A percentile compares a stretch with the other conserved stretches of the same genome.
Evolutionary conservation across 2,797 vertebrate species (phyloP).

Genomic region (Neomorphus geoffroyi): DNA sequence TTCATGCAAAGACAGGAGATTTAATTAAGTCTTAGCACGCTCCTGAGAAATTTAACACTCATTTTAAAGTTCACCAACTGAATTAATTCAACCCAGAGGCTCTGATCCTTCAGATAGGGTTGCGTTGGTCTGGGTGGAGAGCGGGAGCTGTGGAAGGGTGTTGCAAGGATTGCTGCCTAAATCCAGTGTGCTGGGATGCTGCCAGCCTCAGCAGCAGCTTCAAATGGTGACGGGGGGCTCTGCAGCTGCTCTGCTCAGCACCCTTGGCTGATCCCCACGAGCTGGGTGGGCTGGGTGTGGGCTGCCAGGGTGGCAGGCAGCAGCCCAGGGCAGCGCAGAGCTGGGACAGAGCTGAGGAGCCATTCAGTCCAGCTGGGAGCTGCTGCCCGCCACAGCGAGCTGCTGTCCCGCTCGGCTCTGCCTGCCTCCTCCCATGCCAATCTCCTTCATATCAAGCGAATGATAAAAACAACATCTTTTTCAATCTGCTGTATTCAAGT

Average conservation of each 20-base stretch:
- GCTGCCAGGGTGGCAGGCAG: neutral
- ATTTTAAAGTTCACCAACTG: conserved; percentile 2
- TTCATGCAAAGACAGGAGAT: neutral
- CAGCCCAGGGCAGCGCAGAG: neutral
- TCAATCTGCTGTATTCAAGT: neutral
- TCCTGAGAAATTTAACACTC: conserved; percentile 19
- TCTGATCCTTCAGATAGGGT: neutral
- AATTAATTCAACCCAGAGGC: conserved; percentile 18
- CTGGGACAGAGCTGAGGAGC: neutral
- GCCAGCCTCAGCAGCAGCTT: neutral
- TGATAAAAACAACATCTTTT: neutral
- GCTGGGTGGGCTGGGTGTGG: neutral
- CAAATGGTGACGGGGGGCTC: neutral
- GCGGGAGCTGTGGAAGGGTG: neutral
- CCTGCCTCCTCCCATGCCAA: neutral
- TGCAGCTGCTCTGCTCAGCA: neutral
- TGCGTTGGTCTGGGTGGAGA: neutral
- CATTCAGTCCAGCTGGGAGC: accelerated
- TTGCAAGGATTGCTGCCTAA: neutral
- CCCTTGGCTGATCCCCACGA: accelerated
- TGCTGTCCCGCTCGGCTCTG: accelerated
- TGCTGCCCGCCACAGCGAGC: neutral
- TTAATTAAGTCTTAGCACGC: conserved; percentile 17
- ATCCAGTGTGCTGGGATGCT: accelerated
- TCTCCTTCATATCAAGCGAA: neutral